phyloP scores from a whole-genome alignment of 2,888 invertebrate genomes.

The Cephalotes varians region DNA sequence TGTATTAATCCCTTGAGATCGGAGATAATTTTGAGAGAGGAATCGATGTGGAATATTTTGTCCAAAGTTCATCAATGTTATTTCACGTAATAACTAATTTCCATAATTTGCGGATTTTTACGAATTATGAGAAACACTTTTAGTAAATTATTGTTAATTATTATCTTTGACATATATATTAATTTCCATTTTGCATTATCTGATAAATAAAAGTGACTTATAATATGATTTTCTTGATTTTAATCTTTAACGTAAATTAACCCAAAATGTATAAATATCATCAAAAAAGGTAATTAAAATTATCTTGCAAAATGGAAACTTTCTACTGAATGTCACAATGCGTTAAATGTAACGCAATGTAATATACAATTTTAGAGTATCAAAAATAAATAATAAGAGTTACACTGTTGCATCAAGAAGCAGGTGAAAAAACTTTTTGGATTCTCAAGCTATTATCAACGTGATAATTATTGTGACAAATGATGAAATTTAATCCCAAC shows the following conservation, averaged over 20 bases:
- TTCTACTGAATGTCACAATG: not conserved
- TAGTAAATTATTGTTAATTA: not conserved
- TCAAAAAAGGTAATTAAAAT: not conserved
- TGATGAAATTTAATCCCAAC: constrained; percentile 18
- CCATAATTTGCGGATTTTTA: not conserved
- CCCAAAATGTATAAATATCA: not conserved
- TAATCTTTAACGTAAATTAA: not conserved
- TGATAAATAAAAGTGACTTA: not conserved
- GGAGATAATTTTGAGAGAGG: not conserved
- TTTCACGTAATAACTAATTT: not conserved
- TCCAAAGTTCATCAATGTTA: not conserved
- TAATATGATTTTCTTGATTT: not conserved
- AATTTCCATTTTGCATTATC: not conserved
- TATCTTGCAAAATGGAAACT: not conserved
- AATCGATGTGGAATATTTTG: not conserved
- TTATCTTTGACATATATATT: not conserved
- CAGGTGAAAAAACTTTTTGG: not conserved
- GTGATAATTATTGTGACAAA: constrained; percentile 25
- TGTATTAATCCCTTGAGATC: not conserved
- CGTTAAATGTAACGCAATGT: not conserved
- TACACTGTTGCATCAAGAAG: not conserved
- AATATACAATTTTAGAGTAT: not conserved
- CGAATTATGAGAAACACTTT: not conserved
- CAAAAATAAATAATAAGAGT: not conserved
- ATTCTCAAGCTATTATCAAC: constrained; percentile 8